Evolutionary conservation across 2,888 invertebrate genomes (phyloP).

Genomic region (Dicyrtomina minuta): DNA sequence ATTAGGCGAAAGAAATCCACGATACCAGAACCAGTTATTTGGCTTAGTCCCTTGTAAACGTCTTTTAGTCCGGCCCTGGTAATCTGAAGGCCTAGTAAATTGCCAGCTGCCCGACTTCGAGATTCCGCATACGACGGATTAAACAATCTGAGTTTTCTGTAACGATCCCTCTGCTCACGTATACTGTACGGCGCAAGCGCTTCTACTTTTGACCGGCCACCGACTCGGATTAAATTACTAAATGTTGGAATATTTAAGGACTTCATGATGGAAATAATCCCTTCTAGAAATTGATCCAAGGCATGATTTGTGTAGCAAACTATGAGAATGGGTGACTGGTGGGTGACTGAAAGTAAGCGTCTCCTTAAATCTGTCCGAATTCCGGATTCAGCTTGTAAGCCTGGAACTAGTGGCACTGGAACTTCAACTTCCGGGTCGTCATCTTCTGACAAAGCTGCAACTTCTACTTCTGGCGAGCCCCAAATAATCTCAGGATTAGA

Average conservation of each 20-base stretch:
- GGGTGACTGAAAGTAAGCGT: too few relatives aligned
- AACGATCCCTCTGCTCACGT: neutral
- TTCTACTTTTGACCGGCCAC: conserved; percentile 68
- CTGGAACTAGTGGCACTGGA: too few relatives aligned
- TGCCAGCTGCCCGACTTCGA: neutral
- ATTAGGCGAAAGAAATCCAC: neutral
- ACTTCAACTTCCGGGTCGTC: neutral
- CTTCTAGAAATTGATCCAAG: conserved; percentile 81
- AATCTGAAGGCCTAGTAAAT: neutral
- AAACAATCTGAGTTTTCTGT: neutral
- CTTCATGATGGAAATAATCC: conserved; percentile 60
- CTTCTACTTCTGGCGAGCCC: conserved; percentile 44
- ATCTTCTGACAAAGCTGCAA: neutral
- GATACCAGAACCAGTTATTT: neutral
- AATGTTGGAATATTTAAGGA: conserved; percentile 56
- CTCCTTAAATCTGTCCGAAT: too few relatives aligned
- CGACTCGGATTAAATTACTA: conserved; percentile 67
- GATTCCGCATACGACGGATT: neutral
- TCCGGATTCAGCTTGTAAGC: too few relatives aligned
- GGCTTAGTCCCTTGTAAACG: neutral
- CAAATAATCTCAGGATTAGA: conserved; percentile 60
- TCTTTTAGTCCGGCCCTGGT: neutral
- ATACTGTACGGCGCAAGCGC: conserved; percentile 34
- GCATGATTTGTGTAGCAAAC: too few relatives aligned
- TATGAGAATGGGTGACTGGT: conserved; percentile 67